Conservation (phyloP, 2,888 invertebrate species). For the Leptogaster cylindrica region DNA sequence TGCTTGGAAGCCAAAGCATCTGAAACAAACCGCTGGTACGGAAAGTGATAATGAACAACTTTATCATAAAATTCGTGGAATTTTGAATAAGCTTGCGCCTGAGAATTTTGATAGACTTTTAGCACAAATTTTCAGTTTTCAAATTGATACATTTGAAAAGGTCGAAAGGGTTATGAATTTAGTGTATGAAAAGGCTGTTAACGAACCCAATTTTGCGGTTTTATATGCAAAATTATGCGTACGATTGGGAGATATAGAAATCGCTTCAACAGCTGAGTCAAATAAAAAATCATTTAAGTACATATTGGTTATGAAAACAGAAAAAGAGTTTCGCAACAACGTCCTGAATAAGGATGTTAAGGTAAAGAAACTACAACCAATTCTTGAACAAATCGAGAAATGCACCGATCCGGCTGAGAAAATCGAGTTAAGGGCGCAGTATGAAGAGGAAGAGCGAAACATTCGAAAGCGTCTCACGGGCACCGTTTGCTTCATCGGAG, state of each 20-base stretch:
- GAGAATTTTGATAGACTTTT: constrained; percentile 88
- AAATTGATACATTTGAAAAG: constrained; percentile 80
- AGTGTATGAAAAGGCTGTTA: constrained; percentile 94
- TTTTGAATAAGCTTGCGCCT: constrained; percentile 93
- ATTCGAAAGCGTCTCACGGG: constrained; percentile 85
- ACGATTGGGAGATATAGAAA: constrained; percentile 63
- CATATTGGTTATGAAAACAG: constrained; percentile 71
- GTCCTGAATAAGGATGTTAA: constrained; percentile 71
- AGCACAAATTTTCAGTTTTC: constrained; percentile 76
- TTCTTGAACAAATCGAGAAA: constrained; percentile 63
- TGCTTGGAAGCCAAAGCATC: constrained; percentile 85
- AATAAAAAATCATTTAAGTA: constrained; percentile 63
- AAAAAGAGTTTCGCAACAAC: constrained; percentile 86
- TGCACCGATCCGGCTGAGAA: constrained; percentile 66
- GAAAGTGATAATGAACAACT: constrained; percentile 66
- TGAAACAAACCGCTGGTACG: constrained; percentile 51
- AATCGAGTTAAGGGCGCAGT: constrained; percentile 72
- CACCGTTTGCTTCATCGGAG: constrained; percentile 84
- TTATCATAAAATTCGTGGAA: constrained; percentile 82
- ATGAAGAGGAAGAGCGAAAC: constrained; percentile 79
- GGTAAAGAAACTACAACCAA: constrained; percentile 57
- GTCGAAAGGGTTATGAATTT: constrained; percentile 85
- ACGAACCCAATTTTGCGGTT: constrained; percentile 92
- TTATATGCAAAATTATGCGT: constrained; percentile 89
- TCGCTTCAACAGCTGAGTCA: constrained; percentile 54